Evolutionary conservation across 2,113 vertebrate species (phyloP).

Genomic region (Abramis brama): DNA sequence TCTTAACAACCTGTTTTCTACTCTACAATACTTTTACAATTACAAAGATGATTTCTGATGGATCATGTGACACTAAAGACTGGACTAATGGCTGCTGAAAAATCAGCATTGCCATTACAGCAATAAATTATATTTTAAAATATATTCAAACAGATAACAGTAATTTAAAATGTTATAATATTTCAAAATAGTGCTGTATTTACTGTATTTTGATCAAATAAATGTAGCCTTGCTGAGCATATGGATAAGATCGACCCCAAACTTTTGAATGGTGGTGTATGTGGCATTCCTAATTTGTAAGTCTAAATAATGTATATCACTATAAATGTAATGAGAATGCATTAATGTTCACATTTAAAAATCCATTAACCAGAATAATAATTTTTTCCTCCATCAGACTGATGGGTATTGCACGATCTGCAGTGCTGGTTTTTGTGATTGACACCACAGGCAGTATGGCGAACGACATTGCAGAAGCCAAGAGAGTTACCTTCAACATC

Average conservation of each 20-base stretch:
- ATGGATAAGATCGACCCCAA: too few relatives aligned
- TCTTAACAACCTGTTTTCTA: not conserved
- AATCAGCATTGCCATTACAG: too few relatives aligned
- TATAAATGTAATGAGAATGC: not conserved
- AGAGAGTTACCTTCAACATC: conserved; percentile 57
- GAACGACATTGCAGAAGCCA: conserved; percentile 70
- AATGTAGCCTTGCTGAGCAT: not conserved
- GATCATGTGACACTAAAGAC: not conserved
- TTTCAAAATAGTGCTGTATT: not conserved
- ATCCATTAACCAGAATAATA: not conserved
- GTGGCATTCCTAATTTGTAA: not conserved
- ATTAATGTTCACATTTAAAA: not conserved
- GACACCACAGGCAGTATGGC: conserved; percentile 77
- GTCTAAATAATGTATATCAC: not conserved
- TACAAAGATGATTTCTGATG: not conserved
- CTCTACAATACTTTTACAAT: not conserved
- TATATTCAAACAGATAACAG: too few relatives aligned
- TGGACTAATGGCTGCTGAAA: not conserved
- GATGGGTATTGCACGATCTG: conserved; percentile 75
- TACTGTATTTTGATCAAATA: not conserved
- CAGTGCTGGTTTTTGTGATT: conserved; percentile 76
- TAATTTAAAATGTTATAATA: not conserved
- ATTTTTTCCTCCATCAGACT: conserved; percentile 60
- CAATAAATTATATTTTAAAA: too few relatives aligned
- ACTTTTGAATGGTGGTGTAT: not conserved